These are phyloP conservation scores for Rousettus leschenaultii DNA, from an alignment of 2,113 vertebrate genomes.

Conservation along the genomic window DNA sequence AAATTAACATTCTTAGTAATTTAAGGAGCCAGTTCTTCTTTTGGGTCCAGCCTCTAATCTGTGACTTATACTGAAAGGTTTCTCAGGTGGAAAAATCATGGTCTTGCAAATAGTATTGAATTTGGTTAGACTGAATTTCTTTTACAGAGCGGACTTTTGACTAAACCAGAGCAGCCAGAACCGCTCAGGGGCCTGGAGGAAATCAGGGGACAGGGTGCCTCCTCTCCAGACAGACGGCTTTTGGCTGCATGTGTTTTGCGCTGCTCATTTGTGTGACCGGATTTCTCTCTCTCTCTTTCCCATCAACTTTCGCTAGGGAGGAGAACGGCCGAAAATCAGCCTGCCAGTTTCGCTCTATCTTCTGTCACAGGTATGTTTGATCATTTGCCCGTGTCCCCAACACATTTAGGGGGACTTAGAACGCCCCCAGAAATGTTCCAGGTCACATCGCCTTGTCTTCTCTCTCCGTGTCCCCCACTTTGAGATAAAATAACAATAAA, in stretches of 20 bases:
- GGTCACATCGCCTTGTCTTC: background rate
- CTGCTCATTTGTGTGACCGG: background rate
- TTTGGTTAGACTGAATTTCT: background rate
- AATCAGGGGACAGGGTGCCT: background rate
- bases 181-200: background rate
- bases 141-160: background rate
- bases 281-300: background rate
- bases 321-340: slow-evolving; percentile 94
- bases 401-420: background rate
- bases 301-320: slow-evolving; percentile 80
- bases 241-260: background rate
- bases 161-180: background rate
- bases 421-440: background rate
- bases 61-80: background rate
- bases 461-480: background rate
- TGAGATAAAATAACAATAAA: background rate
- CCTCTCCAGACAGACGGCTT: background rate
- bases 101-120: background rate
- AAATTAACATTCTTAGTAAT: background rate
- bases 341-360: slow-evolving; percentile 97
- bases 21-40: background rate
- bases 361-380: slow-evolving; percentile 92
- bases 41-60: background rate
- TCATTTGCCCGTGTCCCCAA: background rate
- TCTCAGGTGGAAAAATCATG: background rate